These are phyloP conservation scores for Lacerta bilineata DNA, from an alignment of 2,797 vertebrate genomes.

Conservation along the genomic window DNA sequence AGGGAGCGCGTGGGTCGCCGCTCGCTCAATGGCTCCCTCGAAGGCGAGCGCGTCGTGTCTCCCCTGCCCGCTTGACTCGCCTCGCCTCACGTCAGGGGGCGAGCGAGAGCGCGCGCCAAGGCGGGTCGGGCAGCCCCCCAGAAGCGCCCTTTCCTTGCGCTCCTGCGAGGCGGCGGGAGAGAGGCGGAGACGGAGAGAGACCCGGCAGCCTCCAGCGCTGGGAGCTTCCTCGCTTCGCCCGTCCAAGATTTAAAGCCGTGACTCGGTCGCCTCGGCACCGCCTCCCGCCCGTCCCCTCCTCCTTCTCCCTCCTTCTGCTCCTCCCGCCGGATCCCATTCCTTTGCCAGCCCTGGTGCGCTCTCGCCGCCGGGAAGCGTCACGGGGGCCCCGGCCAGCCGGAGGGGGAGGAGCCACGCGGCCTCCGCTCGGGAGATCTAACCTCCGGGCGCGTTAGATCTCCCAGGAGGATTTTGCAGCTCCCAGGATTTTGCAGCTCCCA, in stretches of 20 bases:
- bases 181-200: not conserved
- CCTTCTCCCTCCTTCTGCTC: slow-evolving; percentile 38
- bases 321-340: slow-evolving; percentile 45
- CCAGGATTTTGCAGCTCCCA: no score
- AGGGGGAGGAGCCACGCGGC: slow-evolving; percentile 50
- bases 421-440: no score
- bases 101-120: slow-evolving; percentile 23
- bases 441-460: not conserved
- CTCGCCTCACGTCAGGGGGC: not conserved
- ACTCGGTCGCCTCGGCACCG: slow-evolving; percentile 45
- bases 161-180: no score
- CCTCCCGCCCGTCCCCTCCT: slow-evolving; percentile 57
- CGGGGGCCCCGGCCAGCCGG: slow-evolving; percentile 41
- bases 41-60: not conserved
- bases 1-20: not conserved
- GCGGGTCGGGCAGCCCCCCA: not conserved
- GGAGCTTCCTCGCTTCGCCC: slow-evolving; percentile 44
- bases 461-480: not conserved
- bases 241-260: slow-evolving; percentile 75
- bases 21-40: not conserved
- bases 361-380: slow-evolving; percentile 58
- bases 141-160: not conserved
- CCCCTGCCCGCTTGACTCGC: not conserved
- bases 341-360: slow-evolving; percentile 57
- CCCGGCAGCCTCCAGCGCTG: not conserved